These are phyloP conservation scores for Mirounga angustirostris DNA, from an alignment of 2,113 vertebrate genomes.

Conservation along the genomic window DNA sequence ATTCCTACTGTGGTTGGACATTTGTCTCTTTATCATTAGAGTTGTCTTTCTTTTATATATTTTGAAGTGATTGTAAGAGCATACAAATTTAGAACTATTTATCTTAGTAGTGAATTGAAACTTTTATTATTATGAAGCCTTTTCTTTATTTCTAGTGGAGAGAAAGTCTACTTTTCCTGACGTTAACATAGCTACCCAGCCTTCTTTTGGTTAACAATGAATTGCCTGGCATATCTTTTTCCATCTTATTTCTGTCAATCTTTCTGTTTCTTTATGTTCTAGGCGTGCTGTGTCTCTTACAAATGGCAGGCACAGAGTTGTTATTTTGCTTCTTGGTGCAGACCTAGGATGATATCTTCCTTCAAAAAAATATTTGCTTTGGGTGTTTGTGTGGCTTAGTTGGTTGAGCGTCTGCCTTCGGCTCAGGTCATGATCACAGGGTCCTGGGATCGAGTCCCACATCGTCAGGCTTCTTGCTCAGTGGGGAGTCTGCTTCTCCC, in stretches of 20 bases:
- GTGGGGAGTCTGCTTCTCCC: neutral
- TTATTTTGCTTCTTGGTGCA: neutral
- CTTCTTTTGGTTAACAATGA: neutral
- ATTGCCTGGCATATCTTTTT: neutral
- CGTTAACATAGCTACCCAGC: neutral
- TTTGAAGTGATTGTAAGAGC: constrained; percentile 53
- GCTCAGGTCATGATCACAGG: neutral
- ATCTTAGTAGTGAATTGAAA: constrained; percentile 13
- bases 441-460: neutral
- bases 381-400: neutral
- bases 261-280: neutral
- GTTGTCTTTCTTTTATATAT: neutral
- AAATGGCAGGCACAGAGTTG: neutral
- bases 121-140: neutral
- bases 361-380: neutral
- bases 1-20: constrained; percentile 5
- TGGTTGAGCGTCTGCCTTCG: neutral
- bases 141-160: constrained; percentile 15
- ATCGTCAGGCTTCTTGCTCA: neutral
- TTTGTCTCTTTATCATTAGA: neutral
- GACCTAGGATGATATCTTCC: neutral
- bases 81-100: constrained; percentile 15
- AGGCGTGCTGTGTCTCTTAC: neutral
- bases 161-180: neutral
- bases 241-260: neutral